These are phyloP conservation scores for Agrypnus murinus DNA, from an alignment of 2,888 invertebrate species.

Conservation along the genomic window DNA sequence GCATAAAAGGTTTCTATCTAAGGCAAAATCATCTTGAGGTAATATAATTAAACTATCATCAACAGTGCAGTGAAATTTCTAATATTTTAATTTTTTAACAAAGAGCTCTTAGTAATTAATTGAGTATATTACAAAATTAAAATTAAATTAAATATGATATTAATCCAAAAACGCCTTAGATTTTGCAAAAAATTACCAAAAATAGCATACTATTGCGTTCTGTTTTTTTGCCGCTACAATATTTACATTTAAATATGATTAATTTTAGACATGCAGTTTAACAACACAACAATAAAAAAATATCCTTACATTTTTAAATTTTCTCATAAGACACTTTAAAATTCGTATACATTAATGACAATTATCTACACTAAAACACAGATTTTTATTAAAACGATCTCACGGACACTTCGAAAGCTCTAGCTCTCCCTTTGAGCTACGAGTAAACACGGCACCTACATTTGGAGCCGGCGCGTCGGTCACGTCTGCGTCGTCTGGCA, in stretches of 20 bases:
- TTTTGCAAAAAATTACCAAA: background rate
- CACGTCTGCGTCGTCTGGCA: constrained; percentile 63
- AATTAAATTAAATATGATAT: too few species aligned
- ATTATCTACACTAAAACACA: constrained; percentile 39
- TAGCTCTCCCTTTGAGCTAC: constrained; percentile 49
- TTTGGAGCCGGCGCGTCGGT: constrained; percentile 63
- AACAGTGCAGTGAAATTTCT: too few species aligned
- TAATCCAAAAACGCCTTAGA: too few species aligned
- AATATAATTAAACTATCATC: too few species aligned
- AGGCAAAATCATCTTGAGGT: too few species aligned
- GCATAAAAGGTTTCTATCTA: too few species aligned
- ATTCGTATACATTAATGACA: constrained; percentile 44
- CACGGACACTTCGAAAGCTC: constrained; percentile 45
- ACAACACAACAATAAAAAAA: background rate
- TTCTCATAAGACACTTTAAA: constrained; percentile 41
- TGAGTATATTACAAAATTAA: too few species aligned
- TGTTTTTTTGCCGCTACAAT: background rate
- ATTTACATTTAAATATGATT: background rate
- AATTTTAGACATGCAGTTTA: background rate
- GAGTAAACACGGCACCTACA: constrained; percentile 55
- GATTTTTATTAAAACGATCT: constrained; percentile 33
- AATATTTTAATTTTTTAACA: too few species aligned
- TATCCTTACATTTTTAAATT: constrained; percentile 20
- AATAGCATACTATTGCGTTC: background rate
- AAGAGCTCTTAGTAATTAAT: too few species aligned